A percentile compares a stretch with the other conserved stretches of the same genome.
These are phyloP conservation scores for Heliconius aoede DNA, from an alignment of 2,888 invertebrate species.

Conservation along the genomic window DNA sequence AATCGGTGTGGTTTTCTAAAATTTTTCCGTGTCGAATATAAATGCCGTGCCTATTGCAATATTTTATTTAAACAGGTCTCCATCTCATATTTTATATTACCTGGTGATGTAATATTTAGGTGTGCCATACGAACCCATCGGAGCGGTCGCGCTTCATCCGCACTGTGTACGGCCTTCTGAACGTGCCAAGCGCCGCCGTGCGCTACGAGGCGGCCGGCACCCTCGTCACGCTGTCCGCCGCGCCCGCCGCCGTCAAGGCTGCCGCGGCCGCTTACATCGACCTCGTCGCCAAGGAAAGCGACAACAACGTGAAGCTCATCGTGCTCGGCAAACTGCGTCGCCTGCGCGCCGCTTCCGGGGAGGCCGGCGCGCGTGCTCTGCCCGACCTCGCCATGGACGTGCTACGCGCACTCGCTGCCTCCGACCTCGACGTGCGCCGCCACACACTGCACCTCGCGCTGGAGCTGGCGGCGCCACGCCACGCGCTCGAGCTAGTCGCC, in stretches of 20 bases:
- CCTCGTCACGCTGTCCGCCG: conserved; percentile 97
- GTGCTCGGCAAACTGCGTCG: conserved; percentile 96
- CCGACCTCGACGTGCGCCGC: conserved; percentile 96
- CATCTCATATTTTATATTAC: neutral
- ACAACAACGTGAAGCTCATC: conserved; percentile 99
- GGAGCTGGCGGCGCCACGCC: conserved; percentile 95
- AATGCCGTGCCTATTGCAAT: neutral
- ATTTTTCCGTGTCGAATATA: neutral
- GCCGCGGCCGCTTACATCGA: conserved; percentile 99
- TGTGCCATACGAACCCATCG: conserved; percentile 97
- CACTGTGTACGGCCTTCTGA: conserved; percentile 98
- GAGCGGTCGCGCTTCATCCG: conserved; percentile 98
- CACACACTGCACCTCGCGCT: conserved; percentile 94
- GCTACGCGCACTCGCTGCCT: conserved; percentile 94
- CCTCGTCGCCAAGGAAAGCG: conserved; percentile 99
- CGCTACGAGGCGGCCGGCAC: conserved; percentile 99
- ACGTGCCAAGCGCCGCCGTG: conserved; percentile 97
- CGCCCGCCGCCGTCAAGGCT: conserved; percentile 98
- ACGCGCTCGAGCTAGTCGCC: conserved; percentile 97
- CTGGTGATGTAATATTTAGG: conserved; percentile 75
- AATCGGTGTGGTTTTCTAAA: too few relatives aligned
- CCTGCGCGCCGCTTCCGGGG: conserved; percentile 93
- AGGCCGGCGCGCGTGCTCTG: conserved; percentile 90
- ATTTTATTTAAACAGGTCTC: neutral
- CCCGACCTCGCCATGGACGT: conserved; percentile 98